Percentiles rank a stretch among this genome's conserved stretches.
Conservation (phyloP, 1,140 invertebrate genomes). For the Rhopalosiphum maidis region DNA sequence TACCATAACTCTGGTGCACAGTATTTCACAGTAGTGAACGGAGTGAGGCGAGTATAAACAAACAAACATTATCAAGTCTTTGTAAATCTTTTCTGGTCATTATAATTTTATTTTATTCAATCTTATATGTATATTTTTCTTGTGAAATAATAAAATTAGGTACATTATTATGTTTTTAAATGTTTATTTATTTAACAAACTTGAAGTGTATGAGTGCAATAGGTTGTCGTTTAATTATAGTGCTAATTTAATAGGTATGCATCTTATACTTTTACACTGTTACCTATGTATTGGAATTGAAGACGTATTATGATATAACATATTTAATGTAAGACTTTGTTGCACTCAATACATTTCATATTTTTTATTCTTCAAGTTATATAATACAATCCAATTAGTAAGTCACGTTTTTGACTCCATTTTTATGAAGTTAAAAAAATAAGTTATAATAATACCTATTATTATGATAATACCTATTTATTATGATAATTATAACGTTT, state of each 20-base stretch:
- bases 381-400: slow-evolving; percentile 53
- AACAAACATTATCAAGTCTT: not conserved
- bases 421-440: slow-evolving; percentile 23
- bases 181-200: slow-evolving; percentile 10
- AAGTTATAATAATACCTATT: slow-evolving; percentile 28
- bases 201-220: not conserved
- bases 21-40: not conserved
- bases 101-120: not conserved
- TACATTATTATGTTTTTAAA: not conserved
- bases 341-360: slow-evolving; percentile 38
- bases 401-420: slow-evolving; percentile 53
- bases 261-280: not conserved
- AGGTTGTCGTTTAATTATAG: not conserved
- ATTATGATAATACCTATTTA: not conserved
- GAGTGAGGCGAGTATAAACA: not conserved
- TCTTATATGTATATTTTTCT: not conserved
- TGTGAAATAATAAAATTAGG: not conserved
- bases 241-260: not conserved
- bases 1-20: not conserved
- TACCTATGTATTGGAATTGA: not conserved
- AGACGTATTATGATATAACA: slow-evolving; percentile 39
- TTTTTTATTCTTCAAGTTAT: slow-evolving; percentile 19
- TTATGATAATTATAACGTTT: slow-evolving; percentile 35
- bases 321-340: slow-evolving; percentile 1
- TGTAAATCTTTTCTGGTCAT: not conserved